These are phyloP conservation scores for Silurus meridionalis DNA, from an alignment of 2,113 vertebrate species.

Conservation along the genomic window DNA sequence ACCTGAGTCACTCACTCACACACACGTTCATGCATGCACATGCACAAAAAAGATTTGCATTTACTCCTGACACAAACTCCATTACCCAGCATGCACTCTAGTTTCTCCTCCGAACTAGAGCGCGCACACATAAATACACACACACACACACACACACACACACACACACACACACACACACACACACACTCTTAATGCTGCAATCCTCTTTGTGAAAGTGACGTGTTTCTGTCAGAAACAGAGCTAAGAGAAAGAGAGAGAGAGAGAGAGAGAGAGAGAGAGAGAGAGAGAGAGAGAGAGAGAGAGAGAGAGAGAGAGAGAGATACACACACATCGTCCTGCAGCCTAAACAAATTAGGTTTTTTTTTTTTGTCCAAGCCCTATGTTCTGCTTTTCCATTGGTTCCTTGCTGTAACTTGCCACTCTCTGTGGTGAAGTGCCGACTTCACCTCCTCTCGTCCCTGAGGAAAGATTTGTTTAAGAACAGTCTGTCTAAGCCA, in stretches of 20 bases:
- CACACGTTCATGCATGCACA: neutral
- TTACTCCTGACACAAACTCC: conserved; percentile 11
- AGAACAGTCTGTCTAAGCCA: conserved; percentile 24
- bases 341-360: conserved; percentile 27
- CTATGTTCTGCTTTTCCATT: conserved; percentile 19
- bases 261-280: conserved; percentile 55
- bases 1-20: neutral
- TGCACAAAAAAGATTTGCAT: neutral
- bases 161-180: conserved; percentile 57
- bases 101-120: conserved; percentile 57
- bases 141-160: conserved; percentile 52
- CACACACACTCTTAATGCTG: conserved; percentile 65
- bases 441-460: conserved; percentile 8
- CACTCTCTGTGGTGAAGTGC: conserved; percentile 30
- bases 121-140: conserved; percentile 53
- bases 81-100: conserved; percentile 49
- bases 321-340: conserved; percentile 21
- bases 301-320: conserved; percentile 56
- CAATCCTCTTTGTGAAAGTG: conserved; percentile 84
- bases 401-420: conserved; percentile 18
- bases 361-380: conserved; percentile 24
- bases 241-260: conserved; percentile 70
- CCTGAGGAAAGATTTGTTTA: conserved; percentile 35
- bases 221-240: conserved; percentile 79
- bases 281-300: conserved; percentile 49